Percentiles rank a stretch among this genome's conserved stretches.
Evolutionary conservation across 1,140 invertebrate species (phyloP).

Genomic region (Drosophila triauraria): DNA sequence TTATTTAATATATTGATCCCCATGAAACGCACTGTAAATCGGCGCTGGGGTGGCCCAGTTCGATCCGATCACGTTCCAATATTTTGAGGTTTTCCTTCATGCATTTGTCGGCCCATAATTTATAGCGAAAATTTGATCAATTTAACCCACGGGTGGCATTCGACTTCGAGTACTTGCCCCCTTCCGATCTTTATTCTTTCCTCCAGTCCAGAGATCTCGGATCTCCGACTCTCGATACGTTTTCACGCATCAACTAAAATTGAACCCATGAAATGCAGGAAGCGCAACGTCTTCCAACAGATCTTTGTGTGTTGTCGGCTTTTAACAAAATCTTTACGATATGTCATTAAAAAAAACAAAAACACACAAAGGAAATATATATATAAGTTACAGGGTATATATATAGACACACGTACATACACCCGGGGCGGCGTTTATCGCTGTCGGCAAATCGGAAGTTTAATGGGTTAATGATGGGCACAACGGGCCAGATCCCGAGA

Average conservation of each 20-base stretch:
- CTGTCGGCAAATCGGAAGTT: slow-evolving; percentile 83
- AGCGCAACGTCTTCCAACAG: slow-evolving; percentile 69
- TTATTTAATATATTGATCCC: too few relatives aligned
- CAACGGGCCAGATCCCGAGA: slow-evolving; percentile 23
- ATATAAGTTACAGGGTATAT: slow-evolving; percentile 1
- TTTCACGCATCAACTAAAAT: slow-evolving; percentile 72
- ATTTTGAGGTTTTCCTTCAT: slow-evolving; percentile 63
- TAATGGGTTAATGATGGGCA: slow-evolving; percentile 82
- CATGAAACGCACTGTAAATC: slow-evolving; percentile 24
- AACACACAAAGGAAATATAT: slow-evolving; percentile 34
- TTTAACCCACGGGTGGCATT: slow-evolving; percentile 70
- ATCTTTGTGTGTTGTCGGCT: slow-evolving; percentile 70
- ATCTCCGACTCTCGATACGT: slow-evolving; percentile 38
- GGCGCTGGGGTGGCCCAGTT: slow-evolving; percentile 22
- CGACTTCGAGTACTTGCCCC: slow-evolving; percentile 38
- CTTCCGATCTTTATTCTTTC: neutral
- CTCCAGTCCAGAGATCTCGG: neutral
- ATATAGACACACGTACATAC: slow-evolving; percentile 16
- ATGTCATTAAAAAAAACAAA: slow-evolving; percentile 76
- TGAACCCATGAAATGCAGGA: slow-evolving; percentile 69
- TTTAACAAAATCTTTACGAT: slow-evolving; percentile 83
- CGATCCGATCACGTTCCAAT: slow-evolving; percentile 77
- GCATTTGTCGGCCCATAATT: slow-evolving; percentile 65
- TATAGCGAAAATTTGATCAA: slow-evolving; percentile 80
- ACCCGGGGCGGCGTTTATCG: slow-evolving; percentile 69